These are phyloP conservation scores for Pogonus chalceus DNA, from an alignment of 1,140 invertebrate genomes.

Conservation along the genomic window DNA sequence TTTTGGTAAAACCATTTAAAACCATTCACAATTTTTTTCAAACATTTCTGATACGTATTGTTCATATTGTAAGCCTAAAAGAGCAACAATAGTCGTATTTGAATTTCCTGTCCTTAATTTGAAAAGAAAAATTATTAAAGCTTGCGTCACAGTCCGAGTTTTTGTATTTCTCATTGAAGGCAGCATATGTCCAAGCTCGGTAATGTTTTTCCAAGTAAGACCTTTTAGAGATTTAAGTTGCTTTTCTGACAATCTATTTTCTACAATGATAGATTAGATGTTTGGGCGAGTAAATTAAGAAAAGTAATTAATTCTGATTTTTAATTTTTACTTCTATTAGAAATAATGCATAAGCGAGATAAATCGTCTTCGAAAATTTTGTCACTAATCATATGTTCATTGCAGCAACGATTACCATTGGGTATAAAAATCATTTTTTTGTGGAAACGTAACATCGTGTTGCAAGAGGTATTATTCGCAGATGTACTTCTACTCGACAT, in stretches of 20 bases:
- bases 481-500: no score
- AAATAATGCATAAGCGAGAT: slow-evolving; percentile 6
- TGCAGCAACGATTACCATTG: slow-evolving; percentile 18
- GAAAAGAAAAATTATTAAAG: slow-evolving; percentile 23
- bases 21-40: slow-evolving; percentile 18
- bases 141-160: slow-evolving; percentile 16
- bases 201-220: slow-evolving; percentile 22
- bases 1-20: slow-evolving; percentile 25
- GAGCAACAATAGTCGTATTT: slow-evolving; percentile 17
- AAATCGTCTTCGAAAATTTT: slow-evolving; percentile 18
- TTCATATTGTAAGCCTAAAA: slow-evolving; percentile 20
- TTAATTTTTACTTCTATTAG: not conserved
- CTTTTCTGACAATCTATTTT: slow-evolving; percentile 19
- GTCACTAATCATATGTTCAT: slow-evolving; percentile 17
- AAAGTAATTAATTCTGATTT: not conserved
- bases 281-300: not conserved
- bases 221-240: slow-evolving; percentile 19
- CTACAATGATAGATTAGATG: slow-evolving; percentile 14
- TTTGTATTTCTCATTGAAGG: slow-evolving; percentile 18
- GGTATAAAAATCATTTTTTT: slow-evolving; percentile 17
- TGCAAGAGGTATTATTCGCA: no score
- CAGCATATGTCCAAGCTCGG: slow-evolving; percentile 15
- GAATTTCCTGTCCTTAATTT: slow-evolving; percentile 28
- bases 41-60: slow-evolving; percentile 22
- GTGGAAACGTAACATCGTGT: slow-evolving; percentile 9